Conservation (phyloP, 1,140 invertebrate genomes). For the Neotoxoptera formosana region DNA sequence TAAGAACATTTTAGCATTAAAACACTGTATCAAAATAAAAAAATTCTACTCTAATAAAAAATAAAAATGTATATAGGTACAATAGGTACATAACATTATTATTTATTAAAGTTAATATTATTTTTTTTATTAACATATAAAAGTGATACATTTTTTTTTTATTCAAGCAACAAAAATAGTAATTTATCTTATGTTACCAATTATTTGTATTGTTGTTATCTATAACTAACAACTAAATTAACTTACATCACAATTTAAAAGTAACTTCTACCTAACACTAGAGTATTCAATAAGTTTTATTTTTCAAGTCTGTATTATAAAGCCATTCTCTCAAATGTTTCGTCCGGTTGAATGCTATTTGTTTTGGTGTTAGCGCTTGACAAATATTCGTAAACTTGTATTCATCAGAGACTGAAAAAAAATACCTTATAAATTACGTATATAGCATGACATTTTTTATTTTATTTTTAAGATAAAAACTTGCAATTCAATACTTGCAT, state of each 20-base stretch:
- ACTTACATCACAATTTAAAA: background rate
- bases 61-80: background rate
- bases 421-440: background rate
- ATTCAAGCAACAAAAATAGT: background rate
- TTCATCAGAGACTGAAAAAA: constrained; percentile 30
- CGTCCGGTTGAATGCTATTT: constrained; percentile 46
- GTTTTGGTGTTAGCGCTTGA: background rate
- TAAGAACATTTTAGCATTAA: too few species aligned
- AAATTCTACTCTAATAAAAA: too few species aligned
- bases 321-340: constrained; percentile 53
- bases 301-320: constrained; percentile 15
- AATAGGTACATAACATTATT: background rate
- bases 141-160: background rate
- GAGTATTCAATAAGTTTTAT: background rate
- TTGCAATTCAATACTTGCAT: background rate
- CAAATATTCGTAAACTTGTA: constrained; percentile 14
- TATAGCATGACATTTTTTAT: background rate
- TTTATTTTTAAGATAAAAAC: background rate
- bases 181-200: too few species aligned
- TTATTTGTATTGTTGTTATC: background rate
- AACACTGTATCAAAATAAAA: too few species aligned
- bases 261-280: background rate
- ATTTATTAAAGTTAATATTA: too few species aligned
- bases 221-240: background rate
- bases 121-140: too few species aligned